Percentiles rank a stretch among this genome's conserved stretches.
phyloP scores from a whole-genome alignment of 2,888 invertebrate species.

The Eilema sororculum region DNA sequence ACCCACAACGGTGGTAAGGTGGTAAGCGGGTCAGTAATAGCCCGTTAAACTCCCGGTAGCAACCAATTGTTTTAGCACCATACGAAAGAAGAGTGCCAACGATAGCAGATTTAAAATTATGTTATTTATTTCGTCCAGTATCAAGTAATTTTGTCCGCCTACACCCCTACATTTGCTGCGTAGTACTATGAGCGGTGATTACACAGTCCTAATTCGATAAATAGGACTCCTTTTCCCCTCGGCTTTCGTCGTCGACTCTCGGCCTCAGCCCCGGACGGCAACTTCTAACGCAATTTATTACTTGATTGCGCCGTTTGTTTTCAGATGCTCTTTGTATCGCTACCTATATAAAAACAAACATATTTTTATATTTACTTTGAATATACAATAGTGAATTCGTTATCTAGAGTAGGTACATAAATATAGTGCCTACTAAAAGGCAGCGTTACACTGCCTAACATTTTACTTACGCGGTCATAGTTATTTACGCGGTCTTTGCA shows the following conservation, averaged over 20 bases:
- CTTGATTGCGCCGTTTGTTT: constrained; percentile 78
- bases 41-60: too few relatives aligned
- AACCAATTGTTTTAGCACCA: not conserved
- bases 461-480: not conserved
- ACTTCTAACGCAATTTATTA: constrained; percentile 73
- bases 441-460: not conserved
- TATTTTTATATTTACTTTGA: not conserved
- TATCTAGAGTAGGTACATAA: not conserved
- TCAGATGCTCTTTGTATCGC: constrained; percentile 42
- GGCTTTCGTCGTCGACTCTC: constrained; percentile 33
- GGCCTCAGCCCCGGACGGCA: constrained; percentile 43
- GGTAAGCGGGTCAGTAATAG: not conserved
- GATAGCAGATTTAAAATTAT: too few relatives aligned
- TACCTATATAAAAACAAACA: constrained; percentile 14
- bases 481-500: too few relatives aligned
- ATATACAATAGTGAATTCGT: not conserved
- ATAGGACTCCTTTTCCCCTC: constrained; percentile 63
- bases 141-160: constrained; percentile 45
- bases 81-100: not conserved
- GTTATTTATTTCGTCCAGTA: too few relatives aligned
- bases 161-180: constrained; percentile 59
- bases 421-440: not conserved
- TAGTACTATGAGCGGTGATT: constrained; percentile 73
- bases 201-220: constrained; percentile 81
- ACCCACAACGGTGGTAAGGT: too few relatives aligned